Base-by-base conservation (phyloP, 2,888 invertebrate species). In the Ochropleura leucogaster region DNA sequence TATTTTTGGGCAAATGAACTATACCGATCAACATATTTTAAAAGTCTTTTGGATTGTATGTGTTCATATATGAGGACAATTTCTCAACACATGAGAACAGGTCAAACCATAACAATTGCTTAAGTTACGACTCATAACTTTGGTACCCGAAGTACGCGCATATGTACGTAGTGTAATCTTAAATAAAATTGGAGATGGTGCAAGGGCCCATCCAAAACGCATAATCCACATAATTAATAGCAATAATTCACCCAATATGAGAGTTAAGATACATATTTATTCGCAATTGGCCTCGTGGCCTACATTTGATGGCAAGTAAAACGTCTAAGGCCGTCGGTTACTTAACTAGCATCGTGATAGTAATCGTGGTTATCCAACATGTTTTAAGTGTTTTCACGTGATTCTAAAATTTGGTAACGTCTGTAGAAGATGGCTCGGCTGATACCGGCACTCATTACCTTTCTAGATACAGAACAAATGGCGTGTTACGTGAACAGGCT, bases 241-340 rank as follows among this genome's bases (percentile, higher is more conserved):
- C 67, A 72, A 51, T 73, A 77, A 66, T 57, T 77, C 60, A 72
- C 46, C 60, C 60, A 69, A 85, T 72, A 74, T 67, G 53, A 77
- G 18, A 75, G 44, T 12, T 67, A 74, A 74, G 60, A 76, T 82
- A 70, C 69, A 74, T 76, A 77, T 74, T 77, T 74, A 76, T 80
- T 79, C 53, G 80, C 88, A 86, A 87, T 87, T 86, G 86, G 79
- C 86, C 84, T 85, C 84, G 78, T 89, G 84, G 82, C 89, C 88
- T 84, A 90, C 88, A 86, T 88, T 66, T 69, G 75, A 84, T 86
- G 83, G 76, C 79, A 80, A 77, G 71, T 77, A 79, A 76, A 77
- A 84, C 62, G 82, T 84, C 80, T 85, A 85, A 86, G 89, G 87
- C 85, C 87, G 59, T 83, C 82, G 74, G 84, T 90, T 89, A 86